Evolutionary conservation across 2,113 vertebrate genomes (phyloP).

Genomic region (Psophia crepitans): DNA sequence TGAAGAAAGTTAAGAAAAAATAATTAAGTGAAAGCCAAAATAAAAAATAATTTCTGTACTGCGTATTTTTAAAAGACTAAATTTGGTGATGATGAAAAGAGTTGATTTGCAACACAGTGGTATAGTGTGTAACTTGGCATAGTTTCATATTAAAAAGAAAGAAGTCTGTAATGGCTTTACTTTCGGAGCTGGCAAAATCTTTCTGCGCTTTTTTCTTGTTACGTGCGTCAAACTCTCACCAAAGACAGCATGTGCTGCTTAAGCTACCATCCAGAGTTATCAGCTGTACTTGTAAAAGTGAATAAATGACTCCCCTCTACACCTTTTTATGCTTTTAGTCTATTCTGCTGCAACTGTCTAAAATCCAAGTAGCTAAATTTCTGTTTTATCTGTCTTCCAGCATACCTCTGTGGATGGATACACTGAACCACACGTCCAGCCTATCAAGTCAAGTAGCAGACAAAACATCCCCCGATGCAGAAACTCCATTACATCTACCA

Average conservation of each 20-base stretch:
- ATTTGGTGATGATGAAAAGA: not conserved
- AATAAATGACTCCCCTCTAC: not conserved
- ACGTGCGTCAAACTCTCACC: not conserved
- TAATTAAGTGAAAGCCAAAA: not conserved
- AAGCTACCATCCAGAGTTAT: not conserved
- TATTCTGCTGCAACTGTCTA: not conserved
- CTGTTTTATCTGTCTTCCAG: constrained; percentile 63
- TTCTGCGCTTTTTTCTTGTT: not conserved
- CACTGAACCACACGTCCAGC: constrained; percentile 81
- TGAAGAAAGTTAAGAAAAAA: not conserved
- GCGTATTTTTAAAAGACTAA: not conserved
- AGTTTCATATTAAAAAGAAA: not conserved
- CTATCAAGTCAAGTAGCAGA: constrained; percentile 89
- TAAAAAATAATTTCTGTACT: not conserved
- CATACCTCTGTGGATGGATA: constrained; percentile 93
- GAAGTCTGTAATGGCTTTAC: not conserved
- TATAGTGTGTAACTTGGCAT: not conserved
- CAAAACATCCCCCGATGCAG: constrained; percentile 90
- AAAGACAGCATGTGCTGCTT: not conserved
- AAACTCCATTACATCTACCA: constrained; percentile 87
- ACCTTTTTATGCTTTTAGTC: not conserved
- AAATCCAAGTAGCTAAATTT: not conserved
- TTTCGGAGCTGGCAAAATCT: not conserved
- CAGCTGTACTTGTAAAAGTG: not conserved
- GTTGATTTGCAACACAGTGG: not conserved